A percentile compares a stretch with the other conserved stretches of the same genome.
Conservation (phyloP, 2,888 invertebrate species). For the Cetonia aurata region DNA sequence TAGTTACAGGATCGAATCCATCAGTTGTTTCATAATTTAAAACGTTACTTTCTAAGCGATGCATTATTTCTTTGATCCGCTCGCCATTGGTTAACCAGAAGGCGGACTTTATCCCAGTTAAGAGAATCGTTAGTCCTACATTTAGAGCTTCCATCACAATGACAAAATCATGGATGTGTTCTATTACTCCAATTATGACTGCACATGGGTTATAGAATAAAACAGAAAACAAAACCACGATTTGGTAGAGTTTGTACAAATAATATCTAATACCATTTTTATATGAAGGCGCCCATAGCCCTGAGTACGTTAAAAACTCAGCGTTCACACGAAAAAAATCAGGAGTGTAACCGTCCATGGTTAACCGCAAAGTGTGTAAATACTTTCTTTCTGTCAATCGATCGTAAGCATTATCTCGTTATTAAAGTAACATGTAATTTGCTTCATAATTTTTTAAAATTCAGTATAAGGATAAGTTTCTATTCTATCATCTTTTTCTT, state of each 20-base stretch:
- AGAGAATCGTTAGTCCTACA: conserved; percentile 57
- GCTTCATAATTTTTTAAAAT: too few relatives aligned
- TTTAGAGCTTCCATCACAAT: conserved; percentile 58
- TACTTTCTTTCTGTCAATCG: too few relatives aligned
- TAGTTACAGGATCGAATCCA: conserved; percentile 52
- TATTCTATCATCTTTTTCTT: too few relatives aligned
- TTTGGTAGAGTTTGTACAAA: conserved; percentile 1
- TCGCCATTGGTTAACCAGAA: conserved; percentile 56
- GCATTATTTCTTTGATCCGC: conserved; percentile 53
- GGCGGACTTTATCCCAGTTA: conserved; percentile 58
- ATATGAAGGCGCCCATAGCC: neutral
- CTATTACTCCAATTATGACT: neutral
- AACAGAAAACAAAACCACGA: neutral
- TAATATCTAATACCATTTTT: neutral
- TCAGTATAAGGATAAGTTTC: too few relatives aligned
- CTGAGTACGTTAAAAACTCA: neutral
- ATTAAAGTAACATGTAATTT: too few relatives aligned
- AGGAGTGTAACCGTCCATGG: neutral
- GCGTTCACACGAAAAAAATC: conserved; percentile 3
- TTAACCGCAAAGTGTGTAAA: too few relatives aligned
- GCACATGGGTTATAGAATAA: neutral
- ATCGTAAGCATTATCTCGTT: too few relatives aligned
- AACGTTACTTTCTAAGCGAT: conserved; percentile 52
- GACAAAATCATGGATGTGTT: conserved; percentile 48
- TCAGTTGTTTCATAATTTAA: conserved; percentile 54